phyloP scores from a whole-genome alignment of 2,113 vertebrate genomes.

The Phocoena sinus region DNA sequence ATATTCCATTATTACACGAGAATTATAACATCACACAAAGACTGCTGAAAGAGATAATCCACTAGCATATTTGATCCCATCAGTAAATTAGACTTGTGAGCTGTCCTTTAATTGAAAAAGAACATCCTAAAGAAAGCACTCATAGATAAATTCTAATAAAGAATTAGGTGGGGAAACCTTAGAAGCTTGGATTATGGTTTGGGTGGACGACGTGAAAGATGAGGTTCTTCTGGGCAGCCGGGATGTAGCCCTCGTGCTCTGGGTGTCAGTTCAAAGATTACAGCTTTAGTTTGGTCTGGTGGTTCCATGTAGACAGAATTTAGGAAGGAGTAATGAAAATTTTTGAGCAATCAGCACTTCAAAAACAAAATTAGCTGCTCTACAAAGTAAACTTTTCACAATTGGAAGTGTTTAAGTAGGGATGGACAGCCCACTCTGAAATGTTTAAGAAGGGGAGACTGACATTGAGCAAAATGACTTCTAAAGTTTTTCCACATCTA shows the following conservation, averaged over 20 bases:
- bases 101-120: not conserved
- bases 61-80: not conserved
- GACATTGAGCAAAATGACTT: not conserved
- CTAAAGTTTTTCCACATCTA: not conserved
- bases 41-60: not conserved
- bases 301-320: not conserved
- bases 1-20: not conserved
- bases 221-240: not conserved
- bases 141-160: not conserved
- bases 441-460: not conserved
- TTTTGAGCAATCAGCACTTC: not conserved
- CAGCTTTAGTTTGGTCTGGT: not conserved
- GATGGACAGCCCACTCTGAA: not conserved
- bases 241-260: not conserved
- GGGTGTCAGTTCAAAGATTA: not conserved
- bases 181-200: not conserved
- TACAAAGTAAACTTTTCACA: not conserved
- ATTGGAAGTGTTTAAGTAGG: not conserved
- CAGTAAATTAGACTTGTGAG: not conserved
- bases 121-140: not conserved
- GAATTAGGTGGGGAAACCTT: not conserved
- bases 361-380: not conserved
- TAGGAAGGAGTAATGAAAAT: not conserved
- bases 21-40: not conserved
- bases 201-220: not conserved